Evolutionary conservation across 2,888 invertebrate genomes (phyloP).

Genomic region (Lepidocyrtoides sp.): DNA sequence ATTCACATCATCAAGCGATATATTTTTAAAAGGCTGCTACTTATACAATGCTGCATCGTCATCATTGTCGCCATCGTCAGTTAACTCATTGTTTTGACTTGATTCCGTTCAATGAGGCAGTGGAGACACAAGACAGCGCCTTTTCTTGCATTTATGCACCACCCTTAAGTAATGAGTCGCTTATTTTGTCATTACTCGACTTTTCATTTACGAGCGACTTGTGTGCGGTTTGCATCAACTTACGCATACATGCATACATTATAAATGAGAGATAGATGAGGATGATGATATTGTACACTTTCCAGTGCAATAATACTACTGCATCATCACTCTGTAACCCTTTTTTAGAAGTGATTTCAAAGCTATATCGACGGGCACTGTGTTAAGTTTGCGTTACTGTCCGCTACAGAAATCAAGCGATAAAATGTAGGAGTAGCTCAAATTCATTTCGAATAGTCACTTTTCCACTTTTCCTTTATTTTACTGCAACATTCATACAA

Average conservation of each 20-base stretch:
- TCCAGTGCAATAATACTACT: constrained; percentile 6
- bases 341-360: constrained; percentile 53
- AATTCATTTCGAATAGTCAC: constrained; percentile 38
- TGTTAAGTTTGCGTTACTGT: background rate
- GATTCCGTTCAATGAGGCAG: constrained; percentile 22
- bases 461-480: background rate
- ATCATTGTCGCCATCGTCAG: constrained; percentile 38
- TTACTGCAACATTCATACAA: constrained; percentile 8
- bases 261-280: background rate
- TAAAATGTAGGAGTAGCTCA: constrained; percentile 67
- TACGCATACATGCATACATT: constrained; percentile 12
- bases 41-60: constrained; percentile 72
- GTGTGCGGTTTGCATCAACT: constrained; percentile 31
- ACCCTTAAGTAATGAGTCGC: constrained; percentile 80
- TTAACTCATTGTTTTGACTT: constrained; percentile 54
- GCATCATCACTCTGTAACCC: too few relatives aligned
- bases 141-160: constrained; percentile 73
- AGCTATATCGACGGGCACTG: background rate
- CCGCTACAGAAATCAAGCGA: constrained; percentile 53
- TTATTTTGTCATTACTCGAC: constrained; percentile 79
- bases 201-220: constrained; percentile 61
- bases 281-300: background rate
- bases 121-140: constrained; percentile 65
- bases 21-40: too few relatives aligned
- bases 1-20: too few relatives aligned